These are phyloP conservation scores for Morelia viridis DNA, from an alignment of 2,797 vertebrate genomes.

Conservation along the genomic window DNA sequence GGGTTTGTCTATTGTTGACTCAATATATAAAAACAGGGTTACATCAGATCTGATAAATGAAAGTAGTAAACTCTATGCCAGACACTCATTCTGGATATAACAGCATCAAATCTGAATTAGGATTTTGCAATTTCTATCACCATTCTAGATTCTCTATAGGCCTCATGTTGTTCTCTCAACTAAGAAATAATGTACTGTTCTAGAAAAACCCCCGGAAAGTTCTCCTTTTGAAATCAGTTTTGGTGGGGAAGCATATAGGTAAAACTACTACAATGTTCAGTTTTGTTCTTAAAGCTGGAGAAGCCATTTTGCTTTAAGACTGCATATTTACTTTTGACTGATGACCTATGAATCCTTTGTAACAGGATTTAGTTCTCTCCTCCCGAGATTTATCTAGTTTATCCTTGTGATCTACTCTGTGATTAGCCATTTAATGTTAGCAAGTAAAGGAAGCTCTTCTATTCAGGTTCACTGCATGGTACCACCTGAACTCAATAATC, in stretches of 20 bases:
- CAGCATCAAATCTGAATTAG: neutral
- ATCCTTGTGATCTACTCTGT: neutral
- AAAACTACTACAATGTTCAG: neutral
- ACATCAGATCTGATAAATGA: neutral
- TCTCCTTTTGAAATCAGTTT: neutral
- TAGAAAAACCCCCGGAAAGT: too few species aligned
- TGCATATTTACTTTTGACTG: neutral
- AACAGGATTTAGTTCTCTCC: neutral
- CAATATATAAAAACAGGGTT: neutral
- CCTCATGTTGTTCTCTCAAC: neutral
- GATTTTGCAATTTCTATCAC: neutral
- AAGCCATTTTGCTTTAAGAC: neutral
- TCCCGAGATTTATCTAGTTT: neutral
- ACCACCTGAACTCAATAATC: neutral
- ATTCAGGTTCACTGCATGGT: neutral
- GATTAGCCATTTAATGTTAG: neutral
- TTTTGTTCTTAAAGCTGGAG: neutral
- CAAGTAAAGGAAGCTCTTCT: neutral
- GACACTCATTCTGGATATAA: neutral
- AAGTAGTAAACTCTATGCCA: neutral
- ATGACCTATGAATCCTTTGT: neutral
- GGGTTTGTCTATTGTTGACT: neutral
- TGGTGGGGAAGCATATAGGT: neutral
- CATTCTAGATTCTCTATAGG: neutral
- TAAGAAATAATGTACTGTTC: neutral